Evolutionary conservation across 2,113 vertebrate genomes (phyloP).

Genomic region (Cinclus cinclus): DNA sequence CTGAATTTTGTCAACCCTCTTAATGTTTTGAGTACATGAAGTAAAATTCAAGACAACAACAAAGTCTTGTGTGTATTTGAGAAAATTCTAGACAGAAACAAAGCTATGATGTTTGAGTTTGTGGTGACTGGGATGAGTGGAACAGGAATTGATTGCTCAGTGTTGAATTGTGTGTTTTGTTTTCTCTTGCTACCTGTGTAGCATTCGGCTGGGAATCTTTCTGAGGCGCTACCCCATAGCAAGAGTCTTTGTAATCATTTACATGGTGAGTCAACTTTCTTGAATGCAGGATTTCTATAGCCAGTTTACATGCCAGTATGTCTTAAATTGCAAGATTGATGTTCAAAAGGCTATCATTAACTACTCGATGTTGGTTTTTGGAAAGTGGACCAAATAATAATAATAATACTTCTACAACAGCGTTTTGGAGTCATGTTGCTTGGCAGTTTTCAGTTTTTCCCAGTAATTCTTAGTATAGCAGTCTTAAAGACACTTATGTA

Average conservation of each 20-base stretch:
- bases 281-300: background rate
- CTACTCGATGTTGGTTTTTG: background rate
- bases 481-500: background rate
- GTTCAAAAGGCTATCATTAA: background rate
- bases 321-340: background rate
- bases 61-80: background rate
- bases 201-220: conserved; percentile 96
- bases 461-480: background rate
- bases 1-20: background rate
- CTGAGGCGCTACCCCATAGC: conserved; percentile 93
- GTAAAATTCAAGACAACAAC: background rate
- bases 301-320: background rate
- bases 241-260: conserved; percentile 93
- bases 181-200: conserved; percentile 35
- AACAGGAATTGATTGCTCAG: background rate
- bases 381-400: background rate
- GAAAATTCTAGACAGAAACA: background rate
- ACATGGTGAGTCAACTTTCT: conserved; percentile 86
- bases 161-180: background rate
- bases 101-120: background rate
- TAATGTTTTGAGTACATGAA: background rate
- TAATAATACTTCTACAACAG: background rate
- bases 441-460: background rate
- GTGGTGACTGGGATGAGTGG: background rate
- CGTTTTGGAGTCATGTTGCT: background rate